Conservation (phyloP, 2,113 vertebrate genomes). For the Mirounga angustirostris region DNA sequence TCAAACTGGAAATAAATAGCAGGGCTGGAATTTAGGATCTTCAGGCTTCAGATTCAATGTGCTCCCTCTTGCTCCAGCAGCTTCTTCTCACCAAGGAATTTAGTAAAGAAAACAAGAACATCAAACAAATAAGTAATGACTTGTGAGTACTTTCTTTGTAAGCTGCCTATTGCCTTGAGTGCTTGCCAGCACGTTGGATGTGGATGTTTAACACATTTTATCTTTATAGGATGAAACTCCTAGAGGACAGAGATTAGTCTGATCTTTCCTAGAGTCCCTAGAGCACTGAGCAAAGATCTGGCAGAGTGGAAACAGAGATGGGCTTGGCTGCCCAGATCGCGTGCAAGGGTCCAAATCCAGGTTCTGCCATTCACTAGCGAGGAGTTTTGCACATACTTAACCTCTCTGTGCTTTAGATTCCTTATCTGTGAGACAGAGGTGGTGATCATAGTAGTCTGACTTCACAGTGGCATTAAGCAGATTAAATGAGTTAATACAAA, state of each 20-base stretch:
- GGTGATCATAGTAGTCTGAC: not conserved
- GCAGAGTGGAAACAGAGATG: not conserved
- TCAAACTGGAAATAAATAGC: not conserved
- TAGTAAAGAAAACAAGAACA: conserved; percentile 39
- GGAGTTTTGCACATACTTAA: not conserved
- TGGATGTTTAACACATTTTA: not conserved
- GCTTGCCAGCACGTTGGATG: not conserved
- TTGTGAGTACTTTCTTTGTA: not conserved
- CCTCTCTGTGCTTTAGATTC: not conserved
- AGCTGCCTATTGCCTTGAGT: not conserved
- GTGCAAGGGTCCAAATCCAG: not conserved
- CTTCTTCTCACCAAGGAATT: not conserved
- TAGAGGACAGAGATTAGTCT: not conserved
- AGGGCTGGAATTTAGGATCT: not conserved
- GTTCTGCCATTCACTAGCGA: not conserved
- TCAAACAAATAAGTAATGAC: not conserved
- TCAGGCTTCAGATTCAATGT: not conserved
- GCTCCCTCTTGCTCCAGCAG: not conserved
- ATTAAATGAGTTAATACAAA: not conserved
- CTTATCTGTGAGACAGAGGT: not conserved
- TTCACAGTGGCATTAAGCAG: not conserved
- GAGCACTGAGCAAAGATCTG: not conserved
- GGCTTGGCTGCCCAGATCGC: not conserved
- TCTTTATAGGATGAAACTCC: not conserved
- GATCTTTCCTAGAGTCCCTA: not conserved